These are phyloP conservation scores for Nymphalis polychloros DNA, from an alignment of 2,888 invertebrate species.

Conservation along the genomic window DNA sequence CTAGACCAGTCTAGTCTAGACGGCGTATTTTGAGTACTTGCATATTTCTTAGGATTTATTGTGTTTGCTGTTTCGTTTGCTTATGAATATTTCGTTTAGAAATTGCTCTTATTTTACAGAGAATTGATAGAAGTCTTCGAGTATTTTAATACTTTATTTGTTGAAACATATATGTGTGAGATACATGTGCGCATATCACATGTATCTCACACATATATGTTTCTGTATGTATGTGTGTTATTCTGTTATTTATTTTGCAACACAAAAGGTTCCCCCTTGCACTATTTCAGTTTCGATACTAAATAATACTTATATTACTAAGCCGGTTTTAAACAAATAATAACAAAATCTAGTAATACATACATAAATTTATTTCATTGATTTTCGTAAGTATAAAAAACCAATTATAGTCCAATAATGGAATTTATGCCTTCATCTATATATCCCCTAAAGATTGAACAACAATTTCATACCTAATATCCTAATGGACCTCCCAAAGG, in stretches of 20 bases:
- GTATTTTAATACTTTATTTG: too few species aligned
- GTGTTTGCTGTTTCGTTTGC: slow-evolving; percentile 1
- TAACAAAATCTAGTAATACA: too few species aligned
- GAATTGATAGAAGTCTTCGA: not conserved
- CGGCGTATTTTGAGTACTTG: slow-evolving; percentile 12
- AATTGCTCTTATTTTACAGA: not conserved
- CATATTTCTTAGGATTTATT: slow-evolving; percentile 1
- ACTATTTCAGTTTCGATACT: too few species aligned
- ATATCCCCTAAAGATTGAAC: slow-evolving; percentile 38
- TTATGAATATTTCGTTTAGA: not conserved
- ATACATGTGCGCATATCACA: too few species aligned
- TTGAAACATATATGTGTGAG: too few species aligned
- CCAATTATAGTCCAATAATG: slow-evolving; percentile 16
- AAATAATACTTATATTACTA: too few species aligned
- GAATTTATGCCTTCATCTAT: slow-evolving; percentile 26
- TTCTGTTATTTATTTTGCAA: not conserved
- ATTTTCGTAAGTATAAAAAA: not conserved
- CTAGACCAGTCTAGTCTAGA: slow-evolving; percentile 23
- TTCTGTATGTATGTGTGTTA: not conserved
- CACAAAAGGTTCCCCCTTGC: too few species aligned
- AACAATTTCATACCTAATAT: slow-evolving; percentile 57
- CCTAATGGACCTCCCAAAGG: slow-evolving; percentile 52
- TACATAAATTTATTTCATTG: too few species aligned
- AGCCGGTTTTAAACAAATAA: too few species aligned
- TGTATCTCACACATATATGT: not conserved